Percentiles rank a stretch among this genome's conserved stretches.
Conservation (phyloP, 2,797 vertebrate genomes). For the Fundulus diaphanus region DNA sequence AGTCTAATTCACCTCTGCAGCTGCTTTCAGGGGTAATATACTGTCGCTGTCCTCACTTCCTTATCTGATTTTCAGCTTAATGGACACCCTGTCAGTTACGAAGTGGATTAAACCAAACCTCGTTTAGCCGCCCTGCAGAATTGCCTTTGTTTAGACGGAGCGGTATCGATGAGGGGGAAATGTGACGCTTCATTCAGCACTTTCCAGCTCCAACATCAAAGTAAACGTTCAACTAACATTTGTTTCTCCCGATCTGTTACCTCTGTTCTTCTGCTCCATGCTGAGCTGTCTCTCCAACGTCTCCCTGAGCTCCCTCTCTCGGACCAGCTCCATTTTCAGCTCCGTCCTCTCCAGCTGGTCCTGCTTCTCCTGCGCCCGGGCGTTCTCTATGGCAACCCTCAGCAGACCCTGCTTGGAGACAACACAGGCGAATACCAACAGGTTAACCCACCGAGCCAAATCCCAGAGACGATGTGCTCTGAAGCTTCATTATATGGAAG, state of each 20-base stretch:
- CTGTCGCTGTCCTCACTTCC: conserved; percentile 56
- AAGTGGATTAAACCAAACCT: conserved; percentile 43
- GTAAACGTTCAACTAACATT: conserved; percentile 7
- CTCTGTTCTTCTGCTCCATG: conserved; percentile 98
- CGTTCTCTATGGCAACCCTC: conserved; percentile 98
- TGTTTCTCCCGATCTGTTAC: conserved; percentile 63
- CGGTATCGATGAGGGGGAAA: conserved; percentile 26
- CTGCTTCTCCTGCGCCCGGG: conserved; percentile 97
- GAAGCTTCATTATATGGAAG: not conserved
- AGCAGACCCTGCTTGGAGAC: conserved; percentile 91
- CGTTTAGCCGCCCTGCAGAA: conserved; percentile 38
- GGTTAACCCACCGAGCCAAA: conserved; percentile 62
- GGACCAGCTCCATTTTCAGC: conserved; percentile 98
- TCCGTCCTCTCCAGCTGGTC: conserved; percentile 98
- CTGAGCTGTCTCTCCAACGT: conserved; percentile 96
- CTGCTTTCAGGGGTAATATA: conserved; percentile 49
- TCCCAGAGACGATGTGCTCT: not conserved
- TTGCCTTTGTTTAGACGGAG: conserved; percentile 25
- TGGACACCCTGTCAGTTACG: conserved; percentile 46
- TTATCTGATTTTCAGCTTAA: conserved; percentile 56
- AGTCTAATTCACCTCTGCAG: conserved; percentile 61
- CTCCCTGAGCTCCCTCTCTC: conserved; percentile 95
- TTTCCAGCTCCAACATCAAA: conserved; percentile 9
- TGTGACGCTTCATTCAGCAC: conserved; percentile 25
- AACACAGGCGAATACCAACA: conserved; percentile 70